Percentiles rank a stretch among this genome's conserved stretches.
Evolutionary conservation across 53 echinoderm and acorn worm genomes (phyloP).

Genomic region (Patiria pectinifera): DNA sequence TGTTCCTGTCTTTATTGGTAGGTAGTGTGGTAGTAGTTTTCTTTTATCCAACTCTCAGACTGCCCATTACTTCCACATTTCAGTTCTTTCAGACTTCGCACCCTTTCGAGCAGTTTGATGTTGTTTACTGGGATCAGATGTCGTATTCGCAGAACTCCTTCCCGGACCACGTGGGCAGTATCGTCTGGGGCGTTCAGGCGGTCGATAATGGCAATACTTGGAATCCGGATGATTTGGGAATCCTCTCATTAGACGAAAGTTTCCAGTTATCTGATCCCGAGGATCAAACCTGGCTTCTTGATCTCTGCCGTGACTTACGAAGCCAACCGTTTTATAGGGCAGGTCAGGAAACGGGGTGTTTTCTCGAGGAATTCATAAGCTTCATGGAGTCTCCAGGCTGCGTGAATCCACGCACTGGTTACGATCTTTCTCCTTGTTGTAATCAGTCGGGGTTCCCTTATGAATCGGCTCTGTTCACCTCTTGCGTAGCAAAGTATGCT

Average conservation of each 20-base stretch:
- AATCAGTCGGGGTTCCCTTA: conserved; percentile 53
- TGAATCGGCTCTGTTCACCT: conserved; percentile 38
- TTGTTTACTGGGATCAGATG: conserved; percentile 66
- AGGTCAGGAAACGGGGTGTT: conserved; percentile 1
- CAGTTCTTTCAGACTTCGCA: conserved; percentile 69
- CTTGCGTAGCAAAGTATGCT: conserved; percentile 39
- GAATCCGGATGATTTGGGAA: conserved; percentile 64
- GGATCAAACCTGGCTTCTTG: conserved; percentile 76
- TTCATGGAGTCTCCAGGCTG: conserved; percentile 21
- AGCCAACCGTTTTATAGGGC: conserved; percentile 67
- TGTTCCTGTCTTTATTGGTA: conserved; percentile 63
- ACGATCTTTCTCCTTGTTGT: conserved; percentile 55
- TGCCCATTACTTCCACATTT: conserved; percentile 65
- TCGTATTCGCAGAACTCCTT: background rate
- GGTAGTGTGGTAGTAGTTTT: conserved; percentile 73
- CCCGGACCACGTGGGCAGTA: background rate
- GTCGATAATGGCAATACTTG: conserved; percentile 67
- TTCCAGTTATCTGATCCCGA: conserved; percentile 66
- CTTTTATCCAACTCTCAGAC: conserved; percentile 66
- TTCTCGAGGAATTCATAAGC: conserved; percentile 48
- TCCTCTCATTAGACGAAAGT: conserved; percentile 39
- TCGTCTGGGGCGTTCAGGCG: conserved; percentile 78
- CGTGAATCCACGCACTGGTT: background rate
- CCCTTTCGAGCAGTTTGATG: conserved; percentile 79
- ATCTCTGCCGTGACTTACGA: conserved; percentile 68